Evolutionary conservation across 2,113 vertebrate species (phyloP).

Genomic region (Xiphorhynchus elegans): DNA sequence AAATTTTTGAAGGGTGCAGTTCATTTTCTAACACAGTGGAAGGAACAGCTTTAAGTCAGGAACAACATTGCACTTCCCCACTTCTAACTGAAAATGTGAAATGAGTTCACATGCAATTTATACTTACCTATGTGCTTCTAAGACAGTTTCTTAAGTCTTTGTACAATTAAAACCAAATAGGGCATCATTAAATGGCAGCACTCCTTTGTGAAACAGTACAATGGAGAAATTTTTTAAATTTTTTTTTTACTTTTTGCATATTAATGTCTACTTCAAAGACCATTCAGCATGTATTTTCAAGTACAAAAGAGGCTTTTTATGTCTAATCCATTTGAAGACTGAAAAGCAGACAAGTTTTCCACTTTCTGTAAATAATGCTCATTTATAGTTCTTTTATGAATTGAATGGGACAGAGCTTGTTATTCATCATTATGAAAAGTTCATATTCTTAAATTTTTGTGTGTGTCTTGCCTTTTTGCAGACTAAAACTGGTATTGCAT

Average conservation of each 20-base stretch:
- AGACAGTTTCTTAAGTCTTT: background rate
- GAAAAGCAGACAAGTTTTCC: background rate
- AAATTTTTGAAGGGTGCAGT: background rate
- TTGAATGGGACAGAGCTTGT: background rate
- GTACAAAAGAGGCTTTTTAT: background rate
- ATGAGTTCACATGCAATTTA: background rate
- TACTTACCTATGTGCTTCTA: background rate
- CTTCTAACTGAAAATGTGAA: background rate
- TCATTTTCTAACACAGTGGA: background rate
- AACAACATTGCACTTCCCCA: background rate
- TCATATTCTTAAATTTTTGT: background rate
- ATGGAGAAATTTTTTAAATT: background rate
- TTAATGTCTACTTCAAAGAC: background rate
- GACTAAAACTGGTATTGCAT: conserved; percentile 88
- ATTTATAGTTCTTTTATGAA: background rate
- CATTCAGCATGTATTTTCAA: background rate
- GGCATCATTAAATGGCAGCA: background rate
- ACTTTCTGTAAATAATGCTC: background rate
- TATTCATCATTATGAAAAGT: background rate
- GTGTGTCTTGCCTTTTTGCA: conserved; percentile 69
- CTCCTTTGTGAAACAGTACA: background rate
- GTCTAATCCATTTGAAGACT: background rate
- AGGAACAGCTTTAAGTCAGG: background rate
- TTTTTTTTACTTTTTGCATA: background rate
- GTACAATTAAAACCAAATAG: background rate